Conservation (phyloP, 2,888 invertebrate genomes). For the Cantharis rustica region DNA sequence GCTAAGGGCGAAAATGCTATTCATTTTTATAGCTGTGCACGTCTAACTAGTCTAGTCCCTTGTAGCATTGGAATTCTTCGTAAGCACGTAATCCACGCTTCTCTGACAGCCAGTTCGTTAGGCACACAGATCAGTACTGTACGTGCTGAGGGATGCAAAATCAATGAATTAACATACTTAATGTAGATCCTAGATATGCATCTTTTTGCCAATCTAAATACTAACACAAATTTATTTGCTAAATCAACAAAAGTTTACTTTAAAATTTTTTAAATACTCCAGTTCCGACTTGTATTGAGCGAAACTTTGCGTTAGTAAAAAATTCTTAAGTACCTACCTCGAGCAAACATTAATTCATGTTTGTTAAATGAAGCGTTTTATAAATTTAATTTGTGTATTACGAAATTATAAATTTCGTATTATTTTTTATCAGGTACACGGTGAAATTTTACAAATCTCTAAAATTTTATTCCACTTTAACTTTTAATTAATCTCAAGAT, state of each 20-base stretch:
- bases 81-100: slow-evolving; percentile 40
- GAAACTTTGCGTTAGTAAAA: background rate
- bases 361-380: background rate
- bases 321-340: background rate
- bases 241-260: background rate
- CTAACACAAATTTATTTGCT: background rate
- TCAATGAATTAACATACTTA: slow-evolving; percentile 35
- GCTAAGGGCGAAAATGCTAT: slow-evolving; percentile 44
- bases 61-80: slow-evolving; percentile 40
- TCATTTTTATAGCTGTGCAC: slow-evolving; percentile 45
- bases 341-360: background rate
- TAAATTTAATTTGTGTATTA: background rate
- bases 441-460: background rate
- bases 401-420: background rate
- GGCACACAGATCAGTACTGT: slow-evolving; percentile 37
- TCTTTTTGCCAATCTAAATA: background rate
- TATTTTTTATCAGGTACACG: background rate
- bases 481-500: background rate
- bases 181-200: background rate
- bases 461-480: background rate
- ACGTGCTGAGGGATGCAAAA: slow-evolving; percentile 36
- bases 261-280: background rate
- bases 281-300: background rate
- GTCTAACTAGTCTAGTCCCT: slow-evolving; percentile 32
- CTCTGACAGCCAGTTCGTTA: slow-evolving; percentile 39